These are phyloP conservation scores for Labia minor DNA, from an alignment of 2,888 invertebrate genomes.

Conservation along the genomic window DNA sequence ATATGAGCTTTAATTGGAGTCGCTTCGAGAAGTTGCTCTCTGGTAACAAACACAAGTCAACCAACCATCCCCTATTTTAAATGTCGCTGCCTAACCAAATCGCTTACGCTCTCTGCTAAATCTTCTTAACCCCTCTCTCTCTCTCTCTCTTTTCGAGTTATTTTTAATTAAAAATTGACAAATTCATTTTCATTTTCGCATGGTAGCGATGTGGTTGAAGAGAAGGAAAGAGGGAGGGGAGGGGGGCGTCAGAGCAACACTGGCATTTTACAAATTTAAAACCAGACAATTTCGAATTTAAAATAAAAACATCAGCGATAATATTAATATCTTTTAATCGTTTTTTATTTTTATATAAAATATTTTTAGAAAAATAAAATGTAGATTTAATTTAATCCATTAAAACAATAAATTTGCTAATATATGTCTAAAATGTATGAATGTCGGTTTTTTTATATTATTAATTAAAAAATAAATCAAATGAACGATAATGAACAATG, in stretches of 20 bases:
- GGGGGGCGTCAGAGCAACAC: not conserved
- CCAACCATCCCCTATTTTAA: not conserved
- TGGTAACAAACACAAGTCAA: not conserved
- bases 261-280: conserved; percentile 4
- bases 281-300: not conserved
- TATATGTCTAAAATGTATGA: no score
- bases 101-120: not conserved
- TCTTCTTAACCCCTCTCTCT: not conserved
- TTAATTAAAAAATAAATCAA: no score
- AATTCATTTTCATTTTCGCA: not conserved
- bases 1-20: not conserved
- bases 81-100: not conserved
- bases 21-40: not conserved
- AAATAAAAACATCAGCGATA: not conserved
- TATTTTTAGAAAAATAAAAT: no score
- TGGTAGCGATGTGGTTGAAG: no score
- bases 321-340: not conserved
- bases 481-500: no score
- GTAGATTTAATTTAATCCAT: no score
- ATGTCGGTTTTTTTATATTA: no score
- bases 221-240: no score
- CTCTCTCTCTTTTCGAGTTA: not conserved
- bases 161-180: conserved; percentile 13
- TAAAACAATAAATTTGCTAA: no score
- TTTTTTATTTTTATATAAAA: no score